Evolutionary conservation across 2,888 invertebrate genomes (phyloP), one percentile per base, ranked within the genome.

Genomic region (Pasiphila rectangulata): DNA sequence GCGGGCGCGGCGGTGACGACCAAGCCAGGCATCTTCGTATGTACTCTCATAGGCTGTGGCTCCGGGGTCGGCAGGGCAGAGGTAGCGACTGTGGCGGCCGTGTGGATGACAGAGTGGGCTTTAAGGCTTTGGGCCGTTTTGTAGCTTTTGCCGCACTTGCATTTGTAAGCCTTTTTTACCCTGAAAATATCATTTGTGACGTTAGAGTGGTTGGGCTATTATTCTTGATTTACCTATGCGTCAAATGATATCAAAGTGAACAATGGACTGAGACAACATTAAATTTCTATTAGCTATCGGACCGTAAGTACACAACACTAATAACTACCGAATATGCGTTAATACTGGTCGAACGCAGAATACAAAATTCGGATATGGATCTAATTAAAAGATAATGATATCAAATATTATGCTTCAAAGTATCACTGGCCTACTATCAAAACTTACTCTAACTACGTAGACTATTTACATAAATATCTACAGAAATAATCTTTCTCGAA

Each of bases 121-220:
- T 94, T 94, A 67, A 96, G 89, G 47, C 95, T 94, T 79, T 94
- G 93, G 37, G 92, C 90, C 55, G 95, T 94, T 85, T 94, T 94
- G 89, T 96, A 96, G 76, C 93, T 94, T 90, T 95, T 96, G 67
- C 95, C 95, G 88, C 96, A 96, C 74, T 93, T 93, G 79, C 95
- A 96, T 77, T 93, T 94, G 88, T 92, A 95, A 27, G 92, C 92
- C 87, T 95, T 95, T 78, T 92, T 92, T 74, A 94, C 91, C 87
- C 94, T 94, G 87, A 25, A 90, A 81, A 59, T 51, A 12, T 5
- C 2, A 13, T 32, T 19, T n/a, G 3, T n/a, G 16, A 1, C 9
- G 16, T 29, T 29, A 21, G 21, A 25, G 25, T 6, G 1, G 7
- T 27, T n/a, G n/a, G n/a, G n/a, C n/a, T n/a, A n/a, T n/a, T n/a